Conservation (phyloP, 2,113 vertebrate species). For the Thomomys bottae region DNA sequence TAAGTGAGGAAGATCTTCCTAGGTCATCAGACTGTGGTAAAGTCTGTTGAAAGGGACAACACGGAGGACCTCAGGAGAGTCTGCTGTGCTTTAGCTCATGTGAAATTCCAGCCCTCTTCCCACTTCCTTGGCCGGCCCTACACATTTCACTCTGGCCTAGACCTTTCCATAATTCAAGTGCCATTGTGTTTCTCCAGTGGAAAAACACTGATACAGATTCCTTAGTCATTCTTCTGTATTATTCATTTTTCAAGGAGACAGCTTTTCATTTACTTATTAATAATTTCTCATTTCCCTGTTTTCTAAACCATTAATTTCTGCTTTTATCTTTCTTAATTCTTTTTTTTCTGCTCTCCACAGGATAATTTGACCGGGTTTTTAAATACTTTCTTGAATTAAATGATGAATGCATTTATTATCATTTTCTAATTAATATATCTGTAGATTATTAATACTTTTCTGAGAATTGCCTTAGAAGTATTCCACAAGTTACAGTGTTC, state of each 20-base stretch:
- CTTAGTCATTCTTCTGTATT: neutral
- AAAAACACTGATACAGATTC: neutral
- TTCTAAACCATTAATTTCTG: slow-evolving; percentile 55
- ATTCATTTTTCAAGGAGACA: slow-evolving; percentile 40
- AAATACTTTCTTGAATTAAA: slow-evolving; percentile 35
- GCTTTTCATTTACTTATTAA: slow-evolving; percentile 14
- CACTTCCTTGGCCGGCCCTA: neutral
- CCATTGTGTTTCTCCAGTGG: neutral
- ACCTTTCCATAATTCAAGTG: neutral
- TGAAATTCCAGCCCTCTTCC: neutral
- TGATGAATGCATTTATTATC: slow-evolving; percentile 29
- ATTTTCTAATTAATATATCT: slow-evolving; percentile 37
- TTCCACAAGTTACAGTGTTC: neutral
- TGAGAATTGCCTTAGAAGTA: neutral
- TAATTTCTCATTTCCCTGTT: slow-evolving; percentile 22
- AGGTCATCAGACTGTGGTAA: neutral
- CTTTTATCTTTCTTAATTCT: slow-evolving; percentile 48
- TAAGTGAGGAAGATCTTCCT: neutral
- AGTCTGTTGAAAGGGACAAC: neutral
- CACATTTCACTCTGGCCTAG: neutral
- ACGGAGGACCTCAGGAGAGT: neutral
- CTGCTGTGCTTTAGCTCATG: neutral
- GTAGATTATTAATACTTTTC: slow-evolving; percentile 21
- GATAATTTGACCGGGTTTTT: neutral
- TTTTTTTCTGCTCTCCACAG: neutral